Evolutionary conservation across 2,113 vertebrate genomes (phyloP), one percentile per base, ranked within the genome.

Genomic region (Ariopsis seemanni): DNA sequence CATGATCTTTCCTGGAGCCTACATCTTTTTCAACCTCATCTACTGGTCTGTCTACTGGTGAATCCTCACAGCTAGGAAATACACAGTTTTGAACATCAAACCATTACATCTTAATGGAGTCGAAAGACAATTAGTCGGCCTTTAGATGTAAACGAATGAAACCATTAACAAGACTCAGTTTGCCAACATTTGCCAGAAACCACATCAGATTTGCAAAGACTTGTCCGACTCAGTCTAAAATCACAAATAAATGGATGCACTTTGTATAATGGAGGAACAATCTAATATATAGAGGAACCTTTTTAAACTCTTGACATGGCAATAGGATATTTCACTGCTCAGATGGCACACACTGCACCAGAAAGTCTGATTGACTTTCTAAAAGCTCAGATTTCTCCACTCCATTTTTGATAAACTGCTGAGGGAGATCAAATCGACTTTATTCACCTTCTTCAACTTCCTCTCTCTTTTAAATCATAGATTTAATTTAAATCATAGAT

Each of bases 1-100:
- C 91, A 88, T 98, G 93, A 97, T 99, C 93, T 99, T 99, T 88
- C 98, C 98, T 53, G 97, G 97, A 48, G 95, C 96, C 25, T 99
- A 97, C 88, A 97, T 98, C 93, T 94, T 99, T 93, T 99, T 99
- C 91, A 99, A 99, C 92, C 94, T 99, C 87, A 96, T 99, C 93
- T 99, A 99, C 90, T 99, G 98, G 98, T 97, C 95, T 86, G 97
- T 97, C 60, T 99, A 98, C 94, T 97, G 97, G 93, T 99, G 96
- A 95, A 30, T 58, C 72, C 78, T 62, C 30, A 42, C 30, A 48
- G 57, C 25, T 25, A 53, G 34, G 50, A 75, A 83, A 25, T 71
- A 52, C 20, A 55, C 22, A 11, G 22, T 25, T 22, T 67, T n/a
- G 77, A 7, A 30, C 67, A 48, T 85, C 7, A 75, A 60, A 42